phyloP scores from a whole-genome alignment of 2,797 vertebrate genomes.

The Calcarius lapponicus region DNA sequence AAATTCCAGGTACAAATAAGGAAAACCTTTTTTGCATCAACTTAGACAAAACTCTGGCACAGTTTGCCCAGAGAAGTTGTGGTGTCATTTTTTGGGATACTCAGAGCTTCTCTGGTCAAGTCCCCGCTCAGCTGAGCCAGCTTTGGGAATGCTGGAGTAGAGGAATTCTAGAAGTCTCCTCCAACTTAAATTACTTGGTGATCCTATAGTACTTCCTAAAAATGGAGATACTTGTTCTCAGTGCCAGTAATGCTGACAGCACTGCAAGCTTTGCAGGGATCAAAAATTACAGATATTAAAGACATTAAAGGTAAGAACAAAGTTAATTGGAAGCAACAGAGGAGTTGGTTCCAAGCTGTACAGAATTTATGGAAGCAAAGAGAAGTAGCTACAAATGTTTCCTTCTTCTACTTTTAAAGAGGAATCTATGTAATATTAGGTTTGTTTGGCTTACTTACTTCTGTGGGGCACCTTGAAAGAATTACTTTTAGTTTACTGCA shows the following conservation, averaged over 20 bases:
- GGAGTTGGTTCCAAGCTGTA: not conserved
- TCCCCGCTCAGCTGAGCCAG: fast-evolving
- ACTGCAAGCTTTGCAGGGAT: not conserved
- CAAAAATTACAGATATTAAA: not conserved
- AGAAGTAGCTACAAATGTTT: not conserved
- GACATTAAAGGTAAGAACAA: not conserved
- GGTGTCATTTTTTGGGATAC: not conserved
- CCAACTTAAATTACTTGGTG: not conserved
- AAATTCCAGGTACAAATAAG: not conserved
- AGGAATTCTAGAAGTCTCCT: not conserved
- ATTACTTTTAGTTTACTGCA: not conserved
- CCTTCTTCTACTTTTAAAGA: not conserved
- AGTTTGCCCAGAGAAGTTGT: not conserved
- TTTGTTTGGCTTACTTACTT: not conserved
- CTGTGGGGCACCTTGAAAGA: not conserved
- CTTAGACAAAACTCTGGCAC: not conserved
- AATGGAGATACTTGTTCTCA: not conserved
- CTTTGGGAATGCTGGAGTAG: not conserved
- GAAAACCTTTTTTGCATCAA: not conserved
- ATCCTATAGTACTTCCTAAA: not conserved
- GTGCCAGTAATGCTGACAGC: not conserved
- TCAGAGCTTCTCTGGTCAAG: not conserved
- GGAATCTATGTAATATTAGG: not conserved
- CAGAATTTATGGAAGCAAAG: not conserved
- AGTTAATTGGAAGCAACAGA: not conserved